phyloP scores from a whole-genome alignment of 2,888 invertebrate species.

The Panorpa germanica region DNA sequence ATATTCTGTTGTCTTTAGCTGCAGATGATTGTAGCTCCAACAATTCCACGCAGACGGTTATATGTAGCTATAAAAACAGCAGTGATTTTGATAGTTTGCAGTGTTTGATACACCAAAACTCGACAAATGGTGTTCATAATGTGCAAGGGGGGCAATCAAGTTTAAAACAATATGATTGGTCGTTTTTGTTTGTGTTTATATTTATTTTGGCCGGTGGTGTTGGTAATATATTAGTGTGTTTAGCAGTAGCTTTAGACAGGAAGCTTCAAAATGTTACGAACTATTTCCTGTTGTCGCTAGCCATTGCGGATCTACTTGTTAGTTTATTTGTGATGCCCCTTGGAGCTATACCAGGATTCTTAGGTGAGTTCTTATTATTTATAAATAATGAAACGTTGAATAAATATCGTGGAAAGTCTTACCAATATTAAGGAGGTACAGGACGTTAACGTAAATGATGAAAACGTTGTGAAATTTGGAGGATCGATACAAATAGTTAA shows the following conservation, averaged over 20 bases:
- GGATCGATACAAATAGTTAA: too few relatives aligned
- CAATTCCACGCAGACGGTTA: too few relatives aligned
- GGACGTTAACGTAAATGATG: too few relatives aligned
- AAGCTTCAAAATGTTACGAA: slow-evolving; percentile 89
- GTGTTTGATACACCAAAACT: too few relatives aligned
- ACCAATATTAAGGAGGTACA: not conserved
- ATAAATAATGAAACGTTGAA: slow-evolving; percentile 7
- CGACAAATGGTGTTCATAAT: too few relatives aligned
- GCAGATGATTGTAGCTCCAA: too few relatives aligned
- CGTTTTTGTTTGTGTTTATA: slow-evolving; percentile 63
- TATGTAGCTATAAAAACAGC: too few relatives aligned
- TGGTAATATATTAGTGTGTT: slow-evolving; percentile 83
- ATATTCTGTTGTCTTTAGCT: too few relatives aligned
- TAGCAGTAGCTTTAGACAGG: slow-evolving; percentile 80
- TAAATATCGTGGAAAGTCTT: not conserved
- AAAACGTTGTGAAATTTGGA: too few relatives aligned
- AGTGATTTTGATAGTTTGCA: too few relatives aligned
- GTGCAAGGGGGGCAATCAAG: too few relatives aligned
- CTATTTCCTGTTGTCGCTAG: slow-evolving; percentile 83
- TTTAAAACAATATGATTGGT: slow-evolving; percentile 65
- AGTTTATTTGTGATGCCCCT: slow-evolving; percentile 92
- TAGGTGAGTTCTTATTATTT: slow-evolving; percentile 51
- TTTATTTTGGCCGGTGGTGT: slow-evolving; percentile 77
- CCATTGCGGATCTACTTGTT: slow-evolving; percentile 84
- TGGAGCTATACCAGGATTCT: slow-evolving; percentile 81